A percentile compares a stretch with the other conserved stretches of the same genome.
phyloP scores from a whole-genome alignment of 2,888 invertebrate species.

The Villa cingulata region DNA sequence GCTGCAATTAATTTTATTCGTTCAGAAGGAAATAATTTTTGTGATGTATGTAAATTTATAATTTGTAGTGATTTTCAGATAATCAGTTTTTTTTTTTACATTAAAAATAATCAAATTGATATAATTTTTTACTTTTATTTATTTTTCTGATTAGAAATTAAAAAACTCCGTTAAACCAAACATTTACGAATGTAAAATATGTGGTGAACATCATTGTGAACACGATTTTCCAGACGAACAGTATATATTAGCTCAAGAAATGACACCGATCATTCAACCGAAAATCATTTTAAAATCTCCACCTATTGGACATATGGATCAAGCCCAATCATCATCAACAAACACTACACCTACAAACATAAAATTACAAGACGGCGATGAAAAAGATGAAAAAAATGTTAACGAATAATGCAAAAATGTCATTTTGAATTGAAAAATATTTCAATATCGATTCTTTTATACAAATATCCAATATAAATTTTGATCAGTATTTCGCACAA shows the following conservation, averaged over 20 bases:
- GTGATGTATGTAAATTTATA: slow-evolving; percentile 45
- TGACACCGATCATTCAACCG: slow-evolving; percentile 20
- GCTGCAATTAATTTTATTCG: slow-evolving; percentile 57
- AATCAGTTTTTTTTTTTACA: too few species aligned
- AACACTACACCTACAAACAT: neutral
- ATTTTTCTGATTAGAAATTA: slow-evolving; percentile 49
- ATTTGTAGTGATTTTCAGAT: too few species aligned
- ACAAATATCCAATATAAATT: too few species aligned
- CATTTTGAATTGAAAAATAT: too few species aligned
- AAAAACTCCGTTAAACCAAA: slow-evolving; percentile 60
- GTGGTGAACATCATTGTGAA: slow-evolving; percentile 67
- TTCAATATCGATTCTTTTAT: too few species aligned
- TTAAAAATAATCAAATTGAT: too few species aligned
- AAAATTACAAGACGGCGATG: neutral
- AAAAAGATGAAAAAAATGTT: neutral
- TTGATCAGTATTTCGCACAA: too few species aligned
- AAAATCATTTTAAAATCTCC: slow-evolving; percentile 15
- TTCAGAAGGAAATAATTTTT: slow-evolving; percentile 55
- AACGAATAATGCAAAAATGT: too few species aligned
- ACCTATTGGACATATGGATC: slow-evolving; percentile 6
- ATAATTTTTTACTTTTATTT: neutral
- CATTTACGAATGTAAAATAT: slow-evolving; percentile 58
- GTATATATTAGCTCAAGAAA: slow-evolving; percentile 35
- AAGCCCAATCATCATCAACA: neutral
- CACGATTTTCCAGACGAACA: slow-evolving; percentile 43